Percentiles rank a stretch among this genome's conserved stretches.
Conservation (phyloP, 2,888 invertebrate genomes). For the Pseudoips prasinana region DNA sequence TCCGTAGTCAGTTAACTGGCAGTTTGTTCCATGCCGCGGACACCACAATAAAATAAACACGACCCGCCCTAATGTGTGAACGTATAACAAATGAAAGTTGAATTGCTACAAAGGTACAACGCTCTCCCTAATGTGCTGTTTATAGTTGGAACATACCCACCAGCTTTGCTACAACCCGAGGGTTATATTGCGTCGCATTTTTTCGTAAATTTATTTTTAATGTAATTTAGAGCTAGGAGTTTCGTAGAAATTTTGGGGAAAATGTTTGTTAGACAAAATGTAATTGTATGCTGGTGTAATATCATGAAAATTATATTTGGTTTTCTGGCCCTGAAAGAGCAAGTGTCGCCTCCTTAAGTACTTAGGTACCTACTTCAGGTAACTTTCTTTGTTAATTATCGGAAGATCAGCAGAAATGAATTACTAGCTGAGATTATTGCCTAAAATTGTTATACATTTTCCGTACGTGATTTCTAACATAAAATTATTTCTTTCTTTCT, state of each 20-base stretch:
- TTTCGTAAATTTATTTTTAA: constrained; percentile 25
- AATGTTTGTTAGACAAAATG: constrained; percentile 13
- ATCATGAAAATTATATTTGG: constrained; percentile 3
- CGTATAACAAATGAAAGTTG: constrained; percentile 43
- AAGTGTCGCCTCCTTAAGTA: no score
- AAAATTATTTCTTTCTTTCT: no score
- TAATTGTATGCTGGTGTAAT: constrained; percentile 1
- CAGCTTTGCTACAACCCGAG: constrained; percentile 9
- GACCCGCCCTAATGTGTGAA: constrained; percentile 44
- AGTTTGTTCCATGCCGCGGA: constrained; percentile 42
- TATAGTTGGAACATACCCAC: constrained; percentile 28
- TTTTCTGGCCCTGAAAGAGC: no score
- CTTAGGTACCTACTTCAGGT: no score
- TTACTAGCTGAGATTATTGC: no score
- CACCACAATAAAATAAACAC: constrained; percentile 55
- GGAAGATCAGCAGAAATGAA: no score
- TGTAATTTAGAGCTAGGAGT: constrained; percentile 13
- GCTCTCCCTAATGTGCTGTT: constrained; percentile 40
- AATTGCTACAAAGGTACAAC: constrained; percentile 36
- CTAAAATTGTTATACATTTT: no score
- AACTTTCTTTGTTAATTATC: no score
- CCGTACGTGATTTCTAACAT: no score
- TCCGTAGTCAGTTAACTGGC: constrained; percentile 41
- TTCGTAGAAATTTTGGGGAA: constrained; percentile 13
- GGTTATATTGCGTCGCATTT: constrained; percentile 19